Conservation (phyloP, 1,140 invertebrate genomes). For the Drosophila busckii region DNA sequence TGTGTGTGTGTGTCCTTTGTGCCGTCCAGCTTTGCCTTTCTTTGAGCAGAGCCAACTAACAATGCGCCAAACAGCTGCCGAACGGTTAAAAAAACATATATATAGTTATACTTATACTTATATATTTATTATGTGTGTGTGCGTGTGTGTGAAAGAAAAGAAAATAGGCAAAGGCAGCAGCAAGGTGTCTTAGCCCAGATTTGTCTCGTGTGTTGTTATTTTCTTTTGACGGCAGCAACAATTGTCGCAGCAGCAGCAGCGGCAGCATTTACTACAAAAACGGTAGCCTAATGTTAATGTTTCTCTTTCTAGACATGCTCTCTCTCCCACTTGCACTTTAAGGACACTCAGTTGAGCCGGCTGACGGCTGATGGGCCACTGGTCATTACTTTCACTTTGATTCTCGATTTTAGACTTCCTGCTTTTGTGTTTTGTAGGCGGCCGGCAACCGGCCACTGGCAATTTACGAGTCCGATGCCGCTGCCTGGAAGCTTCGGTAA, state of each 20-base stretch:
- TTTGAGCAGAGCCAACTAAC: conserved; percentile 17
- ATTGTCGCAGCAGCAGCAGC: neutral
- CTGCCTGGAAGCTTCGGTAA: conserved; percentile 68
- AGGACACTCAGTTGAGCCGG: neutral
- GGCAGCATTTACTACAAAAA: conserved; percentile 32
- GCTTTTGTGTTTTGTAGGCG: conserved; percentile 57
- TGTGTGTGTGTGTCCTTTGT: conserved; percentile 15
- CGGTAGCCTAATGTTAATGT: conserved; percentile 73
- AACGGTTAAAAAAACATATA: conserved; percentile 10
- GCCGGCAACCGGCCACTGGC: conserved; percentile 20
- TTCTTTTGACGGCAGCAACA: neutral
- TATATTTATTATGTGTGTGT: no score
- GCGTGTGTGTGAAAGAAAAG: conserved; percentile 39
- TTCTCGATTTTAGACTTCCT: conserved; percentile 35
- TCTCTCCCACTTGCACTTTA: neutral
- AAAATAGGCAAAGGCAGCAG: conserved; percentile 57
- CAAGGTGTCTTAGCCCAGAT: conserved; percentile 74
- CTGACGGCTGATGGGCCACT: neutral
- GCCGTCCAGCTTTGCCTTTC: conserved; percentile 24
- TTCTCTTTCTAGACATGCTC: conserved; percentile 41
- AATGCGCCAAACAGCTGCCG: conserved; percentile 31
- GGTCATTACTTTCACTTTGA: conserved; percentile 75
- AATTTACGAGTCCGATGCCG: conserved; percentile 48
- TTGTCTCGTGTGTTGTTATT: conserved; percentile 69
- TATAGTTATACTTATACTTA: no score